phyloP scores from a whole-genome alignment of 1,140 invertebrate species.

The Venturia canescens region DNA sequence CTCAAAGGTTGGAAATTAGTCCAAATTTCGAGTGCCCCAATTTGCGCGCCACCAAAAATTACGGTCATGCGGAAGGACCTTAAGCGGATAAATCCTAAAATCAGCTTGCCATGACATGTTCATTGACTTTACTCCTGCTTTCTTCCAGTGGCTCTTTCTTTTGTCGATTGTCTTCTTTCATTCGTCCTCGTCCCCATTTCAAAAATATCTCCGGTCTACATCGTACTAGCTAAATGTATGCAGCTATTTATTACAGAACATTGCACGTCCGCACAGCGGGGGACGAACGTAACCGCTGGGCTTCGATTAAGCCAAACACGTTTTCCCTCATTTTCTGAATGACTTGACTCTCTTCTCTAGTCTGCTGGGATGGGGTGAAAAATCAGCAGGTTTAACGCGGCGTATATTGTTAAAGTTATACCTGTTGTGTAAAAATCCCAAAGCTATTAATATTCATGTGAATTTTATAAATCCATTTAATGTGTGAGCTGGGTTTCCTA shows the following conservation, averaged over 20 bases:
- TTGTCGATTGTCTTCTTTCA: background rate
- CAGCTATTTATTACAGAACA: slow-evolving; percentile 5
- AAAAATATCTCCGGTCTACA: background rate
- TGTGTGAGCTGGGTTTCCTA: no score
- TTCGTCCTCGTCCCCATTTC: background rate
- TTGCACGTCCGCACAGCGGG: slow-evolving; percentile 1
- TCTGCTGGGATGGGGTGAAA: background rate
- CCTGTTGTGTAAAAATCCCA: no score
- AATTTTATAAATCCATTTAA: no score
- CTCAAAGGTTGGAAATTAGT: no score
- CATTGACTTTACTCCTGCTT: background rate
- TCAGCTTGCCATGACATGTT: no score
- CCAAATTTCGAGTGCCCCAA: no score
- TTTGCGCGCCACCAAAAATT: no score
- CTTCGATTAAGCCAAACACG: background rate
- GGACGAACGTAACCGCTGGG: background rate
- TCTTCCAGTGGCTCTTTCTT: background rate
- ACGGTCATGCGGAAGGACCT: no score
- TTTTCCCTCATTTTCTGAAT: background rate
- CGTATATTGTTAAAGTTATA: no score
- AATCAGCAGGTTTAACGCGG: background rate
- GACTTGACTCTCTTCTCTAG: slow-evolving; percentile 1
- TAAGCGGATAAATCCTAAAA: no score
- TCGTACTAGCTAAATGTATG: background rate
- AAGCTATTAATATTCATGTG: no score